Conservation (phyloP, 2,888 invertebrate species). For the Drosophila greeni region DNA sequence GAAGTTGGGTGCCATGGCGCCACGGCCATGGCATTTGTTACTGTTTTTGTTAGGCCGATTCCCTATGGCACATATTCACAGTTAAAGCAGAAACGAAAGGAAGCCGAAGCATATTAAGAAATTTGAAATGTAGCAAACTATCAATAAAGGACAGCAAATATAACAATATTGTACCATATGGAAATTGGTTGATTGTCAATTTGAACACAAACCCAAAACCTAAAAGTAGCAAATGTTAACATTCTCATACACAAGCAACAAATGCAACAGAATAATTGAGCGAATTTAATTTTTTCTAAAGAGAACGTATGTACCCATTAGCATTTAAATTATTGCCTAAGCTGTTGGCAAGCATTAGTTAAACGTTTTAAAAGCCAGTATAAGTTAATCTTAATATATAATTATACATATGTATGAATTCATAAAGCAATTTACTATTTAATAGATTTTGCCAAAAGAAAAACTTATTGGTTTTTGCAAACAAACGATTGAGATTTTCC, state of each 20-base stretch:
- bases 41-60: conserved; percentile 27
- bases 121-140: conserved; percentile 2
- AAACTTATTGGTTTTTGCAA: conserved; percentile 47
- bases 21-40: conserved; percentile 22
- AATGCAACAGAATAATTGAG: conserved; percentile 49
- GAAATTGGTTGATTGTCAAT: conserved; percentile 46
- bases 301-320: conserved; percentile 36
- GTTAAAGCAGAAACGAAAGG: neutral
- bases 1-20: conserved; percentile 5
- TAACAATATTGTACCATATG: conserved; percentile 19
- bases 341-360: conserved; percentile 48
- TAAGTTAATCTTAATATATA: conserved; percentile 40
- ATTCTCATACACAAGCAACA: conserved; percentile 22
- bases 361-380: conserved; percentile 38
- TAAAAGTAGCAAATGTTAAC: conserved; percentile 34
- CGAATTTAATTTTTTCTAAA: conserved; percentile 67
- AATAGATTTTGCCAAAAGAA: conserved; percentile 58
- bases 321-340: conserved; percentile 28
- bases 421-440: conserved; percentile 70
- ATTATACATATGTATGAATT: conserved; percentile 39
- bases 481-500: conserved; percentile 37
- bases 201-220: conserved; percentile 30
- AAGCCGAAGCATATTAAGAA: conserved; percentile 6
- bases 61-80: conserved; percentile 1
- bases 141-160: conserved; percentile 21